Evolutionary conservation across 1,140 invertebrate genomes (phyloP).

Genomic region (Alviniconcha marisindica): DNA sequence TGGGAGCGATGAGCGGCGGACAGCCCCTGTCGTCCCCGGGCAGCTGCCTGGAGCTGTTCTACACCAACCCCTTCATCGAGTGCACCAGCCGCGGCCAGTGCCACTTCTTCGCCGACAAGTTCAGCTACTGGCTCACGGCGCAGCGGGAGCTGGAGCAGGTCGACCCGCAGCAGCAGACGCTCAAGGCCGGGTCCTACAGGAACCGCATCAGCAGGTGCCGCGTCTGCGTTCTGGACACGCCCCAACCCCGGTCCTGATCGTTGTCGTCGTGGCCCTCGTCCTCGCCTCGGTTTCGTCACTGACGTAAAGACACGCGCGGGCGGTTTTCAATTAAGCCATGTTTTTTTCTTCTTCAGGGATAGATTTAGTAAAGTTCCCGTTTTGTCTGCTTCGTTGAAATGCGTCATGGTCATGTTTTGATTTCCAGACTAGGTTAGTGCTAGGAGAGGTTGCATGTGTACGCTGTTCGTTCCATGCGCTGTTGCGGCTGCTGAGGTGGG

Average conservation of each 20-base stretch:
- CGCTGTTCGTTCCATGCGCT: no score
- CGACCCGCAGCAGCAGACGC: slow-evolving; percentile 89
- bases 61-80: slow-evolving; percentile 94
- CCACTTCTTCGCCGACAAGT: slow-evolving; percentile 79
- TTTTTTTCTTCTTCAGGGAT: no score
- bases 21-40: slow-evolving; percentile 94
- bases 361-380: no score
- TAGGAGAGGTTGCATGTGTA: no score
- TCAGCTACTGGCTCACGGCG: slow-evolving; percentile 97
- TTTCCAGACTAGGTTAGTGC: no score
- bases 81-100: slow-evolving; percentile 78
- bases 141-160: slow-evolving; percentile 90
- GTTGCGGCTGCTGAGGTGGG: no score
- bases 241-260: background rate
- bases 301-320: no score
- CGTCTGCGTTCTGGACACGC: slow-evolving; percentile 85
- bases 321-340: no score
- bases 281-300: no score
- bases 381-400: no score
- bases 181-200: slow-evolving; percentile 90
- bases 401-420: no score
- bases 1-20: slow-evolving; percentile 94
- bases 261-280: no score
- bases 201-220: slow-evolving; percentile 92
- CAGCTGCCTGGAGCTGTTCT: slow-evolving; percentile 95